A percentile compares a stretch with the other conserved stretches of the same genome.
phyloP scores from a whole-genome alignment of 2,797 vertebrate species.

The Mus caroli region DNA sequence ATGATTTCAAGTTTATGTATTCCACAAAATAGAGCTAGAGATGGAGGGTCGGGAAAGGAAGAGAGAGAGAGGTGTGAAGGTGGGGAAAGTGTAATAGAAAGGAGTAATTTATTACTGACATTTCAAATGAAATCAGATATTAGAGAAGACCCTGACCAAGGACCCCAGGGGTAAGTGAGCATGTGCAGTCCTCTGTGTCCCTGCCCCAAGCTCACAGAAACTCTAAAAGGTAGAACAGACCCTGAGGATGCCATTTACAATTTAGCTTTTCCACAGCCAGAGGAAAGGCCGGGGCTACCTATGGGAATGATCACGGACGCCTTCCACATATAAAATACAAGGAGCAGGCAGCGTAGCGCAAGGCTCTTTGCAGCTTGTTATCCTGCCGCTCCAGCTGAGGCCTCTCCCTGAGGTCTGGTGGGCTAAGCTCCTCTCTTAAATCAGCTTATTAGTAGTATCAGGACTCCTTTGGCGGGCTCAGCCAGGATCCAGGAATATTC shows the following conservation, averaged over 20 bases:
- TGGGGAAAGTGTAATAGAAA: neutral
- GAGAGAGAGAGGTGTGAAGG: neutral
- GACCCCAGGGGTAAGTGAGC: constrained; percentile 13
- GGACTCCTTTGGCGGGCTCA: constrained; percentile 35
- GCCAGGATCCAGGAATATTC: neutral
- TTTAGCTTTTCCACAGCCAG: constrained; percentile 45
- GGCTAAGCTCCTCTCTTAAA: constrained; percentile 59
- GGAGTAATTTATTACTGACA: neutral
- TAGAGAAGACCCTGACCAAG: neutral
- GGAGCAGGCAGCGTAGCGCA: neutral
- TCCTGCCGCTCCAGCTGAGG: neutral
- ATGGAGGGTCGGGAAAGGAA: neutral
- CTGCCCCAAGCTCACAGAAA: constrained; percentile 32
- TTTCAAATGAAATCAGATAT: constrained; percentile 9
- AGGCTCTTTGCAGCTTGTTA: constrained; percentile 55
- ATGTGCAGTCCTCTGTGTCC: neutral
- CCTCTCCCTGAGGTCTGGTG: constrained; percentile 66
- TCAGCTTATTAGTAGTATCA: constrained; percentile 62
- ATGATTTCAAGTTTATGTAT: constrained; percentile 53
- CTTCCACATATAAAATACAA: constrained; percentile 46
- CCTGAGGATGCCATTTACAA: constrained; percentile 26
- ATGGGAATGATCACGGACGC: neutral
- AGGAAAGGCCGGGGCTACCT: constrained; percentile 50
- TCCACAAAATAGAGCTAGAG: neutral
- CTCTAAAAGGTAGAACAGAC: constrained; percentile 37